phyloP scores from a whole-genome alignment of 2,888 invertebrate genomes.

The Ichneumoninae sp. region DNA sequence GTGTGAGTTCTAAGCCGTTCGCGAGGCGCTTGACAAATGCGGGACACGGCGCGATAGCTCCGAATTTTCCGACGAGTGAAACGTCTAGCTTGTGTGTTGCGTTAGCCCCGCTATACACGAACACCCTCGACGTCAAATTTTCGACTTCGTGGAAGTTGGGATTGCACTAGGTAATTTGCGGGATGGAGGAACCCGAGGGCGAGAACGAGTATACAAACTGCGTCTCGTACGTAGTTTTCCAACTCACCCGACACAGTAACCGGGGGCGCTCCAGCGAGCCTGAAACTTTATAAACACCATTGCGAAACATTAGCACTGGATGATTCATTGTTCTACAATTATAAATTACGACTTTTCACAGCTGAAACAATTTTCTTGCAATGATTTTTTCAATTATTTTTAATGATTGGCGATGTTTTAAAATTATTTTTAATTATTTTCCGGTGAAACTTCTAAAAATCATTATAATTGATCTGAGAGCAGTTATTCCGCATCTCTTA shows the following conservation, averaged over 20 bases:
- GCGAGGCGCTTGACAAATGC: conserved; percentile 75
- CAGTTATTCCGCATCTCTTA: neutral
- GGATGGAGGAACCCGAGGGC: neutral
- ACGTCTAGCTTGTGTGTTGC: conserved; percentile 48
- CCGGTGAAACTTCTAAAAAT: neutral
- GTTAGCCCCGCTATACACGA: neutral
- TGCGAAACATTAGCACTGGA: neutral
- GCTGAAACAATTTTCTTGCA: neutral
- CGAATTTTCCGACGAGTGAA: conserved; percentile 69
- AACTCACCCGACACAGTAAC: conserved; percentile 18
- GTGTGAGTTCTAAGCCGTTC: conserved; percentile 21
- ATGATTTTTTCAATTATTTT: neutral
- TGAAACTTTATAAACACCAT: neutral
- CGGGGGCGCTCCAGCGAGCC: too few species aligned
- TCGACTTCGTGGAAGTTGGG: conserved; percentile 55
- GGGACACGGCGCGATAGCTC: conserved; percentile 74
- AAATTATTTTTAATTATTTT: neutral
- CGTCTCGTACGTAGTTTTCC: neutral
- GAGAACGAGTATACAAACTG: neutral
- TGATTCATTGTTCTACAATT: neutral
- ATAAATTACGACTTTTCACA: neutral
- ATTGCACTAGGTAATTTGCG: conserved; percentile 35
- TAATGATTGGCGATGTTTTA: neutral
- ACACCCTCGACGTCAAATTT: conserved; percentile 14
- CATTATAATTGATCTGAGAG: neutral